These are phyloP conservation scores for Phacellophora camtschatica DNA, from an alignment of 30 jellyfish, hydroid and myxozoan genomes.

Conservation along the genomic window DNA sequence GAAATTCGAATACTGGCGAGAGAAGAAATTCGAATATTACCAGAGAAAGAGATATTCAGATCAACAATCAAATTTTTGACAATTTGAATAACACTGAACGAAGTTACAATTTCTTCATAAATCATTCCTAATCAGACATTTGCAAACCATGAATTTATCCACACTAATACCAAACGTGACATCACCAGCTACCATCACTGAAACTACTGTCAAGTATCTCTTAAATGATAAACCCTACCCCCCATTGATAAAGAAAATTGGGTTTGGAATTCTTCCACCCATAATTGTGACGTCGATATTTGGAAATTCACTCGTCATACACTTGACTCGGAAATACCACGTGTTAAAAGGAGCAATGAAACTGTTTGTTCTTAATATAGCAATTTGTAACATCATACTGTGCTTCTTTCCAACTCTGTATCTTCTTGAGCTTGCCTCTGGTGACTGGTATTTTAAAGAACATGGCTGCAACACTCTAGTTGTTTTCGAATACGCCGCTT, in stretches of 20 bases:
- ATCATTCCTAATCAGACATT: no score
- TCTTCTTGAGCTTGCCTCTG: conserved; percentile 37
- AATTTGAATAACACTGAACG: neutral
- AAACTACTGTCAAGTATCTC: neutral
- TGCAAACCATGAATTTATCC: neutral
- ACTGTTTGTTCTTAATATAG: conserved; percentile 18
- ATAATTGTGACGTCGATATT: conserved; percentile 16
- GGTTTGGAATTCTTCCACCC: conserved; percentile 27
- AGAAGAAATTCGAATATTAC: no score
- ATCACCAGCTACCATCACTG: neutral
- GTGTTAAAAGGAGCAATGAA: conserved; percentile 46
- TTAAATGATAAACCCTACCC: conserved; percentile 50
- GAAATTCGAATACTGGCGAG: no score
- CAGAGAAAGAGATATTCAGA: neutral
- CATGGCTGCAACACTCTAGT: conserved; percentile 46
- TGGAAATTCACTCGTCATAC: conserved; percentile 59
- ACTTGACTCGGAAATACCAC: conserved; percentile 30
- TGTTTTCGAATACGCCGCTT: conserved; percentile 57
- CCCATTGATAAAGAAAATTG: conserved; percentile 35
- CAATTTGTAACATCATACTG: conserved; percentile 43
- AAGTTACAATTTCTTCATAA: no score
- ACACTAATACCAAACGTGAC: neutral
- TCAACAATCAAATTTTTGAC: neutral
- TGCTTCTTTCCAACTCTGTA: conserved; percentile 40
- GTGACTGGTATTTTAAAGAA: conserved; percentile 46